These are phyloP conservation scores for Osmoderma eremita DNA, from an alignment of 2,888 invertebrate genomes.

Conservation along the genomic window DNA sequence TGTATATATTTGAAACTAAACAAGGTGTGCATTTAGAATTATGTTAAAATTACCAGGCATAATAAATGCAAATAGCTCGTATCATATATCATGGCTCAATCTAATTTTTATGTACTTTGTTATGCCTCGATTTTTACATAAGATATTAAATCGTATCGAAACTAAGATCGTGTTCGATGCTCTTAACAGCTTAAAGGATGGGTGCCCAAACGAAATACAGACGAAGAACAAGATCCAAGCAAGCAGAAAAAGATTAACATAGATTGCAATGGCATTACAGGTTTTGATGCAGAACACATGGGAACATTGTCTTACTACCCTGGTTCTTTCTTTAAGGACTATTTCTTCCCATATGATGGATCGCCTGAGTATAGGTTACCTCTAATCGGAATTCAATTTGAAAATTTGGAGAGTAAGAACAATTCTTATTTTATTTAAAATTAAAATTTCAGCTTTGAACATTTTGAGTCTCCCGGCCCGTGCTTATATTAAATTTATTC, in stretches of 20 bases:
- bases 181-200: background rate
- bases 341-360: slow-evolving; percentile 72
- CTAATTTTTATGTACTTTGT: too few species aligned
- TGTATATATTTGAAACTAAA: slow-evolving; percentile 54
- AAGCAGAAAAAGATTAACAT: slow-evolving; percentile 51
- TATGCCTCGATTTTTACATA: too few species aligned
- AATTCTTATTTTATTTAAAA: background rate
- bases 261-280: slow-evolving; percentile 69
- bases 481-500: too few species aligned
- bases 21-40: slow-evolving; percentile 49
- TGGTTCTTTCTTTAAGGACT: slow-evolving; percentile 63
- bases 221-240: background rate
- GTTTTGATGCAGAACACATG: slow-evolving; percentile 68
- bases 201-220: background rate
- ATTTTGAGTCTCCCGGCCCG: too few species aligned
- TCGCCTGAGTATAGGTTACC: slow-evolving; percentile 71
- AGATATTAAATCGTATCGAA: too few species aligned
- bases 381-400: slow-evolving; percentile 70
- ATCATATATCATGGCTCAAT: too few species aligned
- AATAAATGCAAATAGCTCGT: background rate
- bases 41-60: background rate
- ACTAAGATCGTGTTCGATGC: background rate
- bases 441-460: too few species aligned
- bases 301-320: slow-evolving; percentile 68
- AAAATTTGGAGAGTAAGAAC: slow-evolving; percentile 49